phyloP scores from a whole-genome alignment of 1,140 invertebrate genomes.

The Ganaspis sp. region DNA sequence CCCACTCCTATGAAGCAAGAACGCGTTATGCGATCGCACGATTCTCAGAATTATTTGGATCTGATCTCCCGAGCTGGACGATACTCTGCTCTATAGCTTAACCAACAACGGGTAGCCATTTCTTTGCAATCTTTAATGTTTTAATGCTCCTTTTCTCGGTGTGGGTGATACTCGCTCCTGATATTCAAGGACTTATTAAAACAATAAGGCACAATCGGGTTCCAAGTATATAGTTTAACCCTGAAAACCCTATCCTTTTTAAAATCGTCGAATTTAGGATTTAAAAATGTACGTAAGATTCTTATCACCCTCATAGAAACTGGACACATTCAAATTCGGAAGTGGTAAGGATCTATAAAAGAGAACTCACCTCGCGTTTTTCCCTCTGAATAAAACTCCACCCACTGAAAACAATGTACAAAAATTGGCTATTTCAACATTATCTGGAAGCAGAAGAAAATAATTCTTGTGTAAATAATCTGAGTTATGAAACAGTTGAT shows the following conservation, averaged over 20 bases:
- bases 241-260: slow-evolving; percentile 7
- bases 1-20: slow-evolving; percentile 8
- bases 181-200: slow-evolving; percentile 30
- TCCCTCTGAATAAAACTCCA: too few relatives aligned
- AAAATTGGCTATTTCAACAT: too few relatives aligned
- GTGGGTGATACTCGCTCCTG: slow-evolving; percentile 13
- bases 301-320: too few relatives aligned
- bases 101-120: background rate
- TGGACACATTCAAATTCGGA: too few relatives aligned
- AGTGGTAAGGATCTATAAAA: too few relatives aligned
- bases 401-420: too few relatives aligned
- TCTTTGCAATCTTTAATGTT: background rate
- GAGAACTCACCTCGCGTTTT: too few relatives aligned
- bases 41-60: slow-evolving; percentile 27
- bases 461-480: background rate
- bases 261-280: too few relatives aligned
- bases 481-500: background rate
- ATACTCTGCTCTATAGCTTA: background rate
- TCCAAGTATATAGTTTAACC: slow-evolving; percentile 1
- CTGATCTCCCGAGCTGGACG: background rate
- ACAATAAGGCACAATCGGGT: slow-evolving; percentile 1
- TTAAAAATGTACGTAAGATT: too few relatives aligned
- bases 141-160: background rate
- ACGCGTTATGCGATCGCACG: slow-evolving; percentile 28
- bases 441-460: background rate